Conservation (phyloP, 2,888 invertebrate genomes). For the Nysson spinosus region DNA sequence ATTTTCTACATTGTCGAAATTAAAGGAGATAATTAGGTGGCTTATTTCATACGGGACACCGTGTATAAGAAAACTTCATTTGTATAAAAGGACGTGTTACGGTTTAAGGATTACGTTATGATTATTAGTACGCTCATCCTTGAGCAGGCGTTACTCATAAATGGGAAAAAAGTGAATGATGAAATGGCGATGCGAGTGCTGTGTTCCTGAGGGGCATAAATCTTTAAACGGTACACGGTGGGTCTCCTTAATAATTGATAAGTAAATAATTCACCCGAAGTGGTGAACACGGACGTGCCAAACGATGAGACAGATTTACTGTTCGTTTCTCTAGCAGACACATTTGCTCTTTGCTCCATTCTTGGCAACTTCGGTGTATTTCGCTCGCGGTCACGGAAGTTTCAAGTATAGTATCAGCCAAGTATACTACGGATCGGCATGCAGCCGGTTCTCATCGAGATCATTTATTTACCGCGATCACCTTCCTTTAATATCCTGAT, state of each 20-base stretch:
- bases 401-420: conserved; percentile 41
- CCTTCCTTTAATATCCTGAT: conserved; percentile 23
- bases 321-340: conserved; percentile 35
- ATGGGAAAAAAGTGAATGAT: conserved; percentile 28
- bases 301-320: conserved; percentile 59
- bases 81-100: too few relatives aligned
- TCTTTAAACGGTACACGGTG: conserved; percentile 42
- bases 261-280: conserved; percentile 56
- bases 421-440: conserved; percentile 31
- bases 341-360: conserved; percentile 48
- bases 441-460: conserved; percentile 43
- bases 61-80: too few relatives aligned
- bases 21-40: too few relatives aligned
- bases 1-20: too few relatives aligned
- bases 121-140: too few relatives aligned
- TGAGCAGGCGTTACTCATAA: too few relatives aligned
- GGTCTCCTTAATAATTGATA: conserved; percentile 53
- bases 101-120: too few relatives aligned
- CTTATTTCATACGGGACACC: too few relatives aligned
- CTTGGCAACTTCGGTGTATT: conserved; percentile 47
- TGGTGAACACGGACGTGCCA: conserved; percentile 52
- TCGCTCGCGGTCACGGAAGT: conserved; percentile 45
- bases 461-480: conserved; percentile 47
- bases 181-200: conserved; percentile 31
- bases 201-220: conserved; percentile 44